Evolutionary conservation across 2,113 vertebrate species (phyloP).

Genomic region (Gila orcuttii): DNA sequence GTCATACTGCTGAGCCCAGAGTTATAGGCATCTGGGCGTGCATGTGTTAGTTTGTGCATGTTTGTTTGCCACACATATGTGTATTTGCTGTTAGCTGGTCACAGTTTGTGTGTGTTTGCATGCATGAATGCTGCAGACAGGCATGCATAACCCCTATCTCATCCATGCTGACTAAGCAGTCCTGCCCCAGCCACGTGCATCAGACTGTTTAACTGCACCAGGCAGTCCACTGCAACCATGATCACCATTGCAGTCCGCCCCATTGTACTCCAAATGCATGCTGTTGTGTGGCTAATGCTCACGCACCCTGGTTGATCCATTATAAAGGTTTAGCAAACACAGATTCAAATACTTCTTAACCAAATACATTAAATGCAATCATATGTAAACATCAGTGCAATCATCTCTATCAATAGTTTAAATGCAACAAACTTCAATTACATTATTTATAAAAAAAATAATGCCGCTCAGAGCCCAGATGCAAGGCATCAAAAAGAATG

Average conservation of each 20-base stretch:
- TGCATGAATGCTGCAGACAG: constrained; percentile 30
- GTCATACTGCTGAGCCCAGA: not conserved
- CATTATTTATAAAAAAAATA: not conserved
- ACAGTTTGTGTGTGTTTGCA: not conserved
- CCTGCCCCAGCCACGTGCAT: constrained; percentile 16
- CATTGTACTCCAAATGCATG: not conserved
- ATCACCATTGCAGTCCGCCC: too few relatives aligned
- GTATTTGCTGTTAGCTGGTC: not conserved
- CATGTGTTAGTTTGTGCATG: not conserved
- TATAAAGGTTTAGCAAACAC: not conserved
- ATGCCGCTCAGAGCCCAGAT: not conserved
- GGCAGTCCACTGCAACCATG: not conserved
- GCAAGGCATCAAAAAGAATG: not conserved
- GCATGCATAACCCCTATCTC: not conserved
- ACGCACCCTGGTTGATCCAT: not conserved
- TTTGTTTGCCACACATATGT: not conserved
- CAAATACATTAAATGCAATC: not conserved
- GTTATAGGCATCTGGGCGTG: not conserved
- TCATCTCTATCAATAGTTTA: not conserved
- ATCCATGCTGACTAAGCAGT: constrained; percentile 49
- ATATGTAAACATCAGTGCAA: not conserved
- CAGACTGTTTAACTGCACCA: constrained; percentile 4
- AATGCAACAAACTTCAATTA: not conserved
- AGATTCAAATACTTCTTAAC: not conserved
- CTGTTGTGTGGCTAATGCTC: not conserved